phyloP scores from a whole-genome alignment of 1,140 invertebrate genomes.

The Apis florea region DNA sequence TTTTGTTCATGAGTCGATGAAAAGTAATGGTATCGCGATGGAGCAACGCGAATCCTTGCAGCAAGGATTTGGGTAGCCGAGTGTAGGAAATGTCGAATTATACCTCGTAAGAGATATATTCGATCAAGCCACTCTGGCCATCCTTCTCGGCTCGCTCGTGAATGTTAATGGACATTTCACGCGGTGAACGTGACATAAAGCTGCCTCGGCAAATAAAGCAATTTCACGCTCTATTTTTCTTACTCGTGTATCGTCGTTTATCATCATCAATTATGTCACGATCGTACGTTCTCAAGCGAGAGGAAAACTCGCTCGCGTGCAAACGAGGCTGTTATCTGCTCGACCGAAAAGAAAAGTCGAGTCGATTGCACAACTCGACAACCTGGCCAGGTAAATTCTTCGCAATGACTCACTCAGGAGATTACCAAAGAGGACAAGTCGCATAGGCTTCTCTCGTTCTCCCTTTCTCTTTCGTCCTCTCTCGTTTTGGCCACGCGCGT shows the following conservation, averaged over 20 bases:
- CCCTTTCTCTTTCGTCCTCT: neutral
- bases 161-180: neutral
- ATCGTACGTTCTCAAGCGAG: neutral
- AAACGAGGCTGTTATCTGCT: neutral
- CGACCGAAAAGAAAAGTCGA: neutral
- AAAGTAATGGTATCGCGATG: slow-evolving; percentile 55
- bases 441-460: slow-evolving; percentile 8
- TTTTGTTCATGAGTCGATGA: too few species aligned
- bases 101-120: neutral
- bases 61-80: slow-evolving; percentile 54
- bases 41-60: slow-evolving; percentile 64
- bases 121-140: neutral
- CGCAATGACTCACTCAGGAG: slow-evolving; percentile 14
- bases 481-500: neutral
- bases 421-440: slow-evolving; percentile 22
- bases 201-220: neutral
- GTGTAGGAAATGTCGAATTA: slow-evolving; percentile 43
- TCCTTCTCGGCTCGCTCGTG: slow-evolving; percentile 1
- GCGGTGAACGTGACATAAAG: neutral
- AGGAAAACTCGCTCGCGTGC: neutral
- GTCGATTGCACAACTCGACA: slow-evolving; percentile 1
- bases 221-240: neutral
- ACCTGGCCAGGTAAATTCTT: slow-evolving; percentile 4
- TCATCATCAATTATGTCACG: neutral
- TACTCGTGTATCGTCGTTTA: neutral